Evolutionary conservation across 2,113 vertebrate species (phyloP).

Genomic region (Apodemus sylvaticus): DNA sequence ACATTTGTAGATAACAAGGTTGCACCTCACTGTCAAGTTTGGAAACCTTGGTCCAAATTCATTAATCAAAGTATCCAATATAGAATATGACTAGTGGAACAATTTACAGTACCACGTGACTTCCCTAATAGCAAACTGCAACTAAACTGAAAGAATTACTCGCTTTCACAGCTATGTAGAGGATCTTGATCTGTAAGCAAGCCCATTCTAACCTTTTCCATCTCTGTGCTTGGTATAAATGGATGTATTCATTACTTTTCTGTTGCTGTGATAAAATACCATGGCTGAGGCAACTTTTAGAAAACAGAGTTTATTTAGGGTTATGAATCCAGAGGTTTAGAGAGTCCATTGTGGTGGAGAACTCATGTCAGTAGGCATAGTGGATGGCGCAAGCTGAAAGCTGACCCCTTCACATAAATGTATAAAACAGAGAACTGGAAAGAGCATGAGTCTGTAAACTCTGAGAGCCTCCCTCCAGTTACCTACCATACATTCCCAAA

Average conservation of each 20-base stretch:
- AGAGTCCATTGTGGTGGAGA: neutral
- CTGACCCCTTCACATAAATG: neutral
- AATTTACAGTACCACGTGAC: neutral
- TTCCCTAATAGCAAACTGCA: neutral
- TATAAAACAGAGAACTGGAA: neutral
- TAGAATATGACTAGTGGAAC: neutral
- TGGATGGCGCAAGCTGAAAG: neutral
- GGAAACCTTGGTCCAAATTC: neutral
- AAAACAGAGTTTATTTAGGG: neutral
- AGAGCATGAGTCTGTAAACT: neutral
- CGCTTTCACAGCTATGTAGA: neutral
- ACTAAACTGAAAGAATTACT: neutral
- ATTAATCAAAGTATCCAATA: neutral
- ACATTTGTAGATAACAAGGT: neutral
- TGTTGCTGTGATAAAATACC: neutral
- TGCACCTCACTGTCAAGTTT: neutral
- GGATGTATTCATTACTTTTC: neutral
- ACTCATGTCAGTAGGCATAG: neutral
- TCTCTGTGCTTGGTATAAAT: neutral
- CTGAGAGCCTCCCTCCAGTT: neutral
- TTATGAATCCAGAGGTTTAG: neutral
- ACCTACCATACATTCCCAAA: neutral
- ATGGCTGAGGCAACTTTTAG: neutral
- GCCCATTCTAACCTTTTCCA: neutral
- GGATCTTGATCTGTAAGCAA: neutral